phyloP scores from a whole-genome alignment of 2,888 invertebrate species.

The Carpatolechia fugitivella region DNA sequence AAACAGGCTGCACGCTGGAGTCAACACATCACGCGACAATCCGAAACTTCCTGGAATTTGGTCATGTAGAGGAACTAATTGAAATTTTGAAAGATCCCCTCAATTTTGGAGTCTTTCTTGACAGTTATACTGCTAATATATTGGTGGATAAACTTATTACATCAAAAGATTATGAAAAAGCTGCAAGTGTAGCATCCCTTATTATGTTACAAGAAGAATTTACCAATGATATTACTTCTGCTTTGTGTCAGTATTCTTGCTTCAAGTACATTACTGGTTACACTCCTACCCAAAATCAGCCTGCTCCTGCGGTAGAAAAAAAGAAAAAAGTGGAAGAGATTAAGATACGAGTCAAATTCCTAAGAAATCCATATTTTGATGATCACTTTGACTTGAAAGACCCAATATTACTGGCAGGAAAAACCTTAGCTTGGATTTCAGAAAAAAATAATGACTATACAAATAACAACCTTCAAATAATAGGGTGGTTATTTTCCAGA shows the following conservation, averaged over 20 bases:
- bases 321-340: slow-evolving; percentile 79
- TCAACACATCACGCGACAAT: slow-evolving; percentile 92
- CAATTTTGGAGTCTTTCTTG: slow-evolving; percentile 95
- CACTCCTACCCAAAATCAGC: slow-evolving; percentile 31
- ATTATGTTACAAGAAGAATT: slow-evolving; percentile 95
- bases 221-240: slow-evolving; percentile 83
- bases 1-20: slow-evolving; percentile 84
- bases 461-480: slow-evolving; percentile 78
- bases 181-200: slow-evolving; percentile 87
- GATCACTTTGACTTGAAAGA: slow-evolving; percentile 93
- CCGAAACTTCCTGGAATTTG: slow-evolving; percentile 76
- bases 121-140: slow-evolving; percentile 87
- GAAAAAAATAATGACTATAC: slow-evolving; percentile 67
- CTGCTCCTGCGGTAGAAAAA: slow-evolving; percentile 26
- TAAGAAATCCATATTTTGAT: slow-evolving; percentile 91
- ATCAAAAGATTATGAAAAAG: slow-evolving; percentile 82
- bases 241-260: slow-evolving; percentile 86
- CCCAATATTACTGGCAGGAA: slow-evolving; percentile 86
- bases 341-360: slow-evolving; percentile 86
- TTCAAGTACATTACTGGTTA: slow-evolving; percentile 81
- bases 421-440: slow-evolving; percentile 86
- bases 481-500: slow-evolving; percentile 83
- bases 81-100: slow-evolving; percentile 88
- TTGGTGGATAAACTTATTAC: slow-evolving; percentile 89
- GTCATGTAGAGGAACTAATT: slow-evolving; percentile 82